Conservation (phyloP, 2,888 invertebrate species). For the Embidobia sp. region DNA sequence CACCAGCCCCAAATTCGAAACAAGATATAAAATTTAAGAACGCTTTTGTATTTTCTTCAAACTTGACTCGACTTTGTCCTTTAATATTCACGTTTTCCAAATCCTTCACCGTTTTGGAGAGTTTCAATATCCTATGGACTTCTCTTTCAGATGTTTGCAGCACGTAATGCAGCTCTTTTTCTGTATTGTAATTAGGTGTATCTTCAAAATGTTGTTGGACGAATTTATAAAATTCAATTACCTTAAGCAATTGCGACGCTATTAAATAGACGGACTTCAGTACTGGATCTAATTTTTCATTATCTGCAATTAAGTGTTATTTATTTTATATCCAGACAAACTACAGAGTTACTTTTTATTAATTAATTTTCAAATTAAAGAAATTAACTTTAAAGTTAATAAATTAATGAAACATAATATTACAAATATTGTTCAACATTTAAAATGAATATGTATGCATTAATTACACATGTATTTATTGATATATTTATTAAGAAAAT, state of each 20-base stretch:
- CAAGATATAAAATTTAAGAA: conserved; percentile 79
- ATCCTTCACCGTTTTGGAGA: conserved; percentile 72
- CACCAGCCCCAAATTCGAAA: conserved; percentile 76
- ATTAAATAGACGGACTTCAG: conserved; percentile 72
- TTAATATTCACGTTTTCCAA: conserved; percentile 67
- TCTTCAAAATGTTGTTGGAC: conserved; percentile 72
- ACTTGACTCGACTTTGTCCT: conserved; percentile 74
- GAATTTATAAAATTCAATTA: conserved; percentile 76
- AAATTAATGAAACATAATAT: too few relatives aligned
- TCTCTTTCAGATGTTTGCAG: conserved; percentile 79
- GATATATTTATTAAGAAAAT: too few relatives aligned
- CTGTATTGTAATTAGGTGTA: conserved; percentile 73
- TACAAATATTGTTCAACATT: too few relatives aligned
- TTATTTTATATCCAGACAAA: too few relatives aligned
- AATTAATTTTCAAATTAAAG: too few relatives aligned
- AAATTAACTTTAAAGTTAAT: too few relatives aligned
- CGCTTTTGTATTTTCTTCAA: conserved; percentile 75
- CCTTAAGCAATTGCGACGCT: conserved; percentile 71
- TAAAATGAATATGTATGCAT: too few relatives aligned
- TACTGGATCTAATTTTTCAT: conserved; percentile 72
- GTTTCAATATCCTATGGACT: conserved; percentile 77
- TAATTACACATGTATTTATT: too few relatives aligned
- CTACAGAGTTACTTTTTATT: too few relatives aligned
- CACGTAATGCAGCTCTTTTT: conserved; percentile 69
- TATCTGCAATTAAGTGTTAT: conserved; percentile 67